These are phyloP conservation scores for Tursiops truncatus DNA, from an alignment of 2,113 vertebrate genomes.

Conservation along the genomic window DNA sequence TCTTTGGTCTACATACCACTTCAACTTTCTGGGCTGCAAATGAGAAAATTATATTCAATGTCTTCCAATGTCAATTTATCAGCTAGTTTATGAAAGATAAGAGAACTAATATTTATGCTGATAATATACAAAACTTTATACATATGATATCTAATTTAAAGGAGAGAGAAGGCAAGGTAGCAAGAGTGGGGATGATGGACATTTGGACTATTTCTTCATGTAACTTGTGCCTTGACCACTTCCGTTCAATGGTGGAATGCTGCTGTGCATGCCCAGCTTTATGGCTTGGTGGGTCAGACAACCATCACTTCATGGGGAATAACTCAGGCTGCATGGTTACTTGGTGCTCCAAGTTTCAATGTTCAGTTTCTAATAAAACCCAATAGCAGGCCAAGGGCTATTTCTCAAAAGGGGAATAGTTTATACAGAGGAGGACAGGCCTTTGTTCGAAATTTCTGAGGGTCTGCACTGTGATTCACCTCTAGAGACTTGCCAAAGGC, in stretches of 20 bases:
- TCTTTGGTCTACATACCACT: not conserved
- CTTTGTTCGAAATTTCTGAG: not conserved
- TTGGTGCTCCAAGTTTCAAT: not conserved
- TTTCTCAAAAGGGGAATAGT: not conserved
- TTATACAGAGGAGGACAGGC: not conserved
- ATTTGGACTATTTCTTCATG: not conserved
- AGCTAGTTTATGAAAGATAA: not conserved
- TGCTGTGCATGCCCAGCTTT: not conserved
- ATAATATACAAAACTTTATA: not conserved
- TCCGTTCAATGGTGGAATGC: not conserved
- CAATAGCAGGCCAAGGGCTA: not conserved
- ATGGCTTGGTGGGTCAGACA: not conserved
- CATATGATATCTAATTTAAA: not conserved
- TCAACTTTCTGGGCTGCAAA: not conserved
- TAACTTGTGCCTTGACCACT: not conserved
- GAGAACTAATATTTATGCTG: not conserved
- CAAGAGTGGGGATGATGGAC: fast-evolving
- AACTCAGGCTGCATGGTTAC: not conserved
- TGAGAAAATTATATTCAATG: not conserved
- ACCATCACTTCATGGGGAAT: too few relatives aligned
- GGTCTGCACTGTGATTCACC: not conserved
- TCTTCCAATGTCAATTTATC: not conserved
- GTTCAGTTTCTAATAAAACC: not conserved
- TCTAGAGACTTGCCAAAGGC: not conserved
- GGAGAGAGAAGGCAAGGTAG: not conserved